A percentile compares a stretch with the other conserved stretches of the same genome.
phyloP scores from a whole-genome alignment of 1,140 invertebrate genomes.

The Argopecten irradians region DNA sequence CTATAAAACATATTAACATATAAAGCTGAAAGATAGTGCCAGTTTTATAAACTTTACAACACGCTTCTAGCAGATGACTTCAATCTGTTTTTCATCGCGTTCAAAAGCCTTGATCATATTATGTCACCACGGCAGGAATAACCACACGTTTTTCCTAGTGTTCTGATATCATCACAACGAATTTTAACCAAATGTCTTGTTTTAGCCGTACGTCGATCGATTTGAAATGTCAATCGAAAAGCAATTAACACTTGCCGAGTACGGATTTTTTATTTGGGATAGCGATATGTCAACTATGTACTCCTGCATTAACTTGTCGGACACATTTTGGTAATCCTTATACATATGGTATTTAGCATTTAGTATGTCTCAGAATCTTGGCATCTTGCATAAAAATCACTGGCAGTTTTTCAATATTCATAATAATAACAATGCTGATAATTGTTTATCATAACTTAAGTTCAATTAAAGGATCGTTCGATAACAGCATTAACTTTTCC shows the following conservation, averaged over 20 bases:
- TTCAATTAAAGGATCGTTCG: background rate
- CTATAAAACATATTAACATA: too few species aligned
- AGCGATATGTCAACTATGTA: background rate
- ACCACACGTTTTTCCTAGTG: too few species aligned
- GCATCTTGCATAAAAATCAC: background rate
- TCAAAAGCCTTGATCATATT: too few species aligned
- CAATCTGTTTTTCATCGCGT: too few species aligned
- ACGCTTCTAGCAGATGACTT: too few species aligned
- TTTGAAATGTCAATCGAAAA: background rate
- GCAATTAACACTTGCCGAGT: background rate
- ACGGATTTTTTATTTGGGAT: background rate
- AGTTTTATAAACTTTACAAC: too few species aligned
- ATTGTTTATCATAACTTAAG: background rate
- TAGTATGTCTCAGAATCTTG: background rate
- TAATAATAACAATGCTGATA: background rate
- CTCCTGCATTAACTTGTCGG: too few species aligned
- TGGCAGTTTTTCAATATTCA: background rate
- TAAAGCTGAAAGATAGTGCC: too few species aligned
- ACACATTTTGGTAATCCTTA: too few species aligned
- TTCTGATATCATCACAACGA: too few species aligned
- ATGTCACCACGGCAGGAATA: too few species aligned
- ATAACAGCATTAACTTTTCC: background rate
- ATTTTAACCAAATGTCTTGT: too few species aligned
- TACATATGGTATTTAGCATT: background rate
- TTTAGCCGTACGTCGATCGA: background rate